Percentiles rank a stretch among this genome's conserved stretches.
phyloP scores from a whole-genome alignment of 2,113 vertebrate species.

The Zootoca vivipara region DNA sequence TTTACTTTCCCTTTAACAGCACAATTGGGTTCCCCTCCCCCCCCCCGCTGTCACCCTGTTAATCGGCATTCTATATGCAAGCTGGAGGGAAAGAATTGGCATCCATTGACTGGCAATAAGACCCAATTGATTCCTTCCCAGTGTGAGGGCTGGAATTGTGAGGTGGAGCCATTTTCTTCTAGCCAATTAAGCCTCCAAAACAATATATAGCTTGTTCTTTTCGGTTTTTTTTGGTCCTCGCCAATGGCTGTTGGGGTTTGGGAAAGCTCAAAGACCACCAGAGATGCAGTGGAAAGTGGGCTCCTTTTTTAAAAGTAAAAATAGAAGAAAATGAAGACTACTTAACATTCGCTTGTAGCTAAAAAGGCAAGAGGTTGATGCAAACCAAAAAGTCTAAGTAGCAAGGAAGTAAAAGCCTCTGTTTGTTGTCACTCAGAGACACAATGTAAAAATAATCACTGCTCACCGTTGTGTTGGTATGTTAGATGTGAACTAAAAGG shows the following conservation, averaged over 20 bases:
- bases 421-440: not conserved
- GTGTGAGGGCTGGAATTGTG: not conserved
- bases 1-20: not conserved
- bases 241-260: rapidly evolving
- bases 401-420: not conserved
- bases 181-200: not conserved
- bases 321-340: not conserved
- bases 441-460: not conserved
- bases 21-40: too few relatives aligned
- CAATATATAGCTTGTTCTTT: not conserved
- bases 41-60: not conserved
- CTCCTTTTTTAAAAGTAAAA: not conserved
- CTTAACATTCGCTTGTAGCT: rapidly evolving
- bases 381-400: rapidly evolving
- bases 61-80: not conserved
- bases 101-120: not conserved
- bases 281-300: not conserved
- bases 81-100: not conserved
- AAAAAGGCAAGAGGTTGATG: not conserved
- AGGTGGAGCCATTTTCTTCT: not conserved
- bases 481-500: not conserved
- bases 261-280: not conserved
- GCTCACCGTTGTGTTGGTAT: not conserved
- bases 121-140: not conserved
- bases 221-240: not conserved